phyloP scores from a whole-genome alignment of 2,797 vertebrate genomes.

The Rhabdomys pumilio region DNA sequence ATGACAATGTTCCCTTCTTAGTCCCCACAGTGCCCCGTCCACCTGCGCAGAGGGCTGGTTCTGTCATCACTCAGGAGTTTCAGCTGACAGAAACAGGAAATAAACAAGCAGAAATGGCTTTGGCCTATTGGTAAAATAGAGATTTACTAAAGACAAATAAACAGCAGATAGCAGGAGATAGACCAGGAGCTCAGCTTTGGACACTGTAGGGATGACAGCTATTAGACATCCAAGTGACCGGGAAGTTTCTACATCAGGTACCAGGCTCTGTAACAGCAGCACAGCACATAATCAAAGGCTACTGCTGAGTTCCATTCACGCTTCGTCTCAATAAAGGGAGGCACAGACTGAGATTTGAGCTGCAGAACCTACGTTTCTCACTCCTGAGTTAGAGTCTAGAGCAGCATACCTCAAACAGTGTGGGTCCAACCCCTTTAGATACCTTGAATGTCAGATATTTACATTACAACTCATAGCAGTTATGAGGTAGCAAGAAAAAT shows the following conservation, averaged over 20 bases:
- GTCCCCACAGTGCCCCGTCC: neutral
- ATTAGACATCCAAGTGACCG: neutral
- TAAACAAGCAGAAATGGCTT: neutral
- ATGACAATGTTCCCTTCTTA: neutral
- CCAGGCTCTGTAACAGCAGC: neutral
- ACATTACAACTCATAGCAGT: neutral
- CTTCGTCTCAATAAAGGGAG: neutral
- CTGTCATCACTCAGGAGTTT: neutral
- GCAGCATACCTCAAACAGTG: neutral
- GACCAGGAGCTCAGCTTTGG: neutral
- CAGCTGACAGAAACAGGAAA: neutral
- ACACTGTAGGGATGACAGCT: neutral
- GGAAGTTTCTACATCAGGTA: neutral
- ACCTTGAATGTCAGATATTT: neutral
- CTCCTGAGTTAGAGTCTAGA: neutral
- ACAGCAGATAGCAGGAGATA: neutral
- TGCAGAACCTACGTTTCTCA: neutral
- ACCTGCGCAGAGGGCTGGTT: neutral
- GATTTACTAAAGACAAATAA: slow-evolving; percentile 2
- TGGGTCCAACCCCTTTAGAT: neutral
- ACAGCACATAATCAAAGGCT: neutral
- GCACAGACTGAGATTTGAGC: neutral
- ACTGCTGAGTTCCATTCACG: neutral
- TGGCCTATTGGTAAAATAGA: neutral
- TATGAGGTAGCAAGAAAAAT: neutral